Evolutionary conservation across 2,113 vertebrate species (phyloP), one percentile per base, ranked within the genome.

Genomic region (Zosterops lateralis): DNA sequence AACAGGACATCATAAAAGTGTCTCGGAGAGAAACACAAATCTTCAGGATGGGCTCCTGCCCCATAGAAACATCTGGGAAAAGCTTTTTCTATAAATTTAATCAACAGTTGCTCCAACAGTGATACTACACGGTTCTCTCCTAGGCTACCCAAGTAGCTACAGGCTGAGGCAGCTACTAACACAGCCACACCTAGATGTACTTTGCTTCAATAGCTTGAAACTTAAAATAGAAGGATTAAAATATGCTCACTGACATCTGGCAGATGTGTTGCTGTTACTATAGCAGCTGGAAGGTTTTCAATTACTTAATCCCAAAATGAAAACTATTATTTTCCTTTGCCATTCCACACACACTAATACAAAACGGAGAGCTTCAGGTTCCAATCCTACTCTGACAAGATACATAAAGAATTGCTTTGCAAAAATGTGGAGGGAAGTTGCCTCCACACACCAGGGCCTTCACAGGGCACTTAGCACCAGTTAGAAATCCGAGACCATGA

Each of bases 401-500:
- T 8, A 75, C 48, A 93, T 6, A 45, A 78, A 64, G 36, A 96
- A 90, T 13, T 84, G 36, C 70, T 91, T 19, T 29, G 56, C 84
- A 90, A 80, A 96, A 92, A 72, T 1, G 44, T 40, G 61, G 45
- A 87, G 93, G 62, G 64, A 50, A 68, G 53, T 73, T 56, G 89
- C 54, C 42, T 58, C 78, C 81, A 40, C 12, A 89, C 36, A 88
- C 60, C 88, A 93, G 56, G 48, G 67, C 91, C 81, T 89, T 75
- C 48, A 77, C 18, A 81, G 76, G 83, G 84, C 72, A 77, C 87
- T 93, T 56, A 64, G 44, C 70, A 66, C 68, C 68, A 88, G 90
- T 66, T 44, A 73, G 78, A 96, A 96, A 97, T 84, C 91, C 2
- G 28, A 97, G 91, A 96, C 96, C 94, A 89, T 96, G 65, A 96